phyloP scores from a whole-genome alignment of 2,888 invertebrate species.

The Bombylius major region DNA sequence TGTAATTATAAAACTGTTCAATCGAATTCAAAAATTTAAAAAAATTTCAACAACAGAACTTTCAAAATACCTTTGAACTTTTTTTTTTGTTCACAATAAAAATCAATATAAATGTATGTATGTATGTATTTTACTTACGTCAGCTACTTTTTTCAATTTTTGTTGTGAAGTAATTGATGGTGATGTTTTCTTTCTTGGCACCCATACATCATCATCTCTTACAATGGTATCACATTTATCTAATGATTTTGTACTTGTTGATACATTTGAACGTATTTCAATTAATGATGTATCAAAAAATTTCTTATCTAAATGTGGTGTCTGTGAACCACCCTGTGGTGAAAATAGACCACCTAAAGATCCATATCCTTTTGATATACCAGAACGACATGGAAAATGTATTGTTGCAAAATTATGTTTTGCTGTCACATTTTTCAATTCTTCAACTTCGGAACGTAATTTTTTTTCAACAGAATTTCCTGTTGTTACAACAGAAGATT shows the following conservation, averaged over 20 bases:
- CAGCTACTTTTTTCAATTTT: not conserved
- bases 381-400: conserved; percentile 50
- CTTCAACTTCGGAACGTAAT: conserved; percentile 27
- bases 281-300: conserved; percentile 74
- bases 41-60: too few species aligned
- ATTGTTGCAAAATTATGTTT: conserved; percentile 48
- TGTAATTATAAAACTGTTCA: too few species aligned
- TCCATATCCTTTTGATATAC: conserved; percentile 39
- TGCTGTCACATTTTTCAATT: conserved; percentile 24
- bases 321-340: conserved; percentile 17
- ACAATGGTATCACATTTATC: conserved; percentile 17
- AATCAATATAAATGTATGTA: not conserved
- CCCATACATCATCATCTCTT: conserved; percentile 16
- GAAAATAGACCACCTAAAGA: conserved; percentile 48
- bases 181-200: conserved; percentile 11
- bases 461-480: conserved; percentile 2
- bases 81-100: too few species aligned
- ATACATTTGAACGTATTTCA: conserved; percentile 48
- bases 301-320: conserved; percentile 60
- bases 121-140: not conserved
- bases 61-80: too few species aligned
- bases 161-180: not conserved
- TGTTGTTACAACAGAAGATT: conserved; percentile 10
- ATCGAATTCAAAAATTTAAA: too few species aligned
- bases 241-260: conserved; percentile 25